Evolutionary conservation across 2,797 vertebrate species (phyloP).

Genomic region (Pangasius mekongensis): DNA sequence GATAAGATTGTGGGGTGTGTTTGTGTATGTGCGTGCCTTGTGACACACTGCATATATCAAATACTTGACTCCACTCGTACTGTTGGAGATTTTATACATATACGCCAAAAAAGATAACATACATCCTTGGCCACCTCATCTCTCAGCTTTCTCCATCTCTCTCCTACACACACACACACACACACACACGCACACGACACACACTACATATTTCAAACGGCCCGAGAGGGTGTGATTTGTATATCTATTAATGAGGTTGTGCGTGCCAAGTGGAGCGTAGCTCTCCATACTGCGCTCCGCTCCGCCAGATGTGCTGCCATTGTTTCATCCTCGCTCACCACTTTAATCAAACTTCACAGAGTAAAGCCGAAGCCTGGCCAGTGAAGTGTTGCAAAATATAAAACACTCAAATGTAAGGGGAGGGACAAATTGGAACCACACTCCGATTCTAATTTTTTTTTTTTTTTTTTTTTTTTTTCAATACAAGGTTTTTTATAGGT

Average conservation of each 20-base stretch:
- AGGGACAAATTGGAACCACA: conserved; percentile 67
- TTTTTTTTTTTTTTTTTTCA: conserved; percentile 45
- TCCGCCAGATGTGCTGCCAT: conserved; percentile 48
- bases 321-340: conserved; percentile 54
- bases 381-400: conserved; percentile 74
- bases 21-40: conserved; percentile 6
- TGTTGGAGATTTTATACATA: conserved; percentile 16
- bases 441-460: conserved; percentile 48
- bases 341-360: conserved; percentile 54
- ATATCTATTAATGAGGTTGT: conserved; percentile 46
- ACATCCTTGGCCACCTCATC: conserved; percentile 25
- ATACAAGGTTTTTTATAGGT: conserved; percentile 57
- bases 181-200: neutral
- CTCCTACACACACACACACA: neutral
- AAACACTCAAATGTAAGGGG: conserved; percentile 65
- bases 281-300: conserved; percentile 10
- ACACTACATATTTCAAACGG: conserved; percentile 27
- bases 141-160: conserved; percentile 20
- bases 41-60: conserved; percentile 8
- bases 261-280: conserved; percentile 32
- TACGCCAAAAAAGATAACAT: conserved; percentile 38
- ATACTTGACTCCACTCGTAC: neutral
- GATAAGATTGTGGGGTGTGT: neutral
- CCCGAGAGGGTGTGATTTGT: conserved; percentile 43
- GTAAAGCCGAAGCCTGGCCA: conserved; percentile 58